Base-by-base conservation (phyloP, 1,140 invertebrate species). In the Fragariocoptes setiger region DNA sequence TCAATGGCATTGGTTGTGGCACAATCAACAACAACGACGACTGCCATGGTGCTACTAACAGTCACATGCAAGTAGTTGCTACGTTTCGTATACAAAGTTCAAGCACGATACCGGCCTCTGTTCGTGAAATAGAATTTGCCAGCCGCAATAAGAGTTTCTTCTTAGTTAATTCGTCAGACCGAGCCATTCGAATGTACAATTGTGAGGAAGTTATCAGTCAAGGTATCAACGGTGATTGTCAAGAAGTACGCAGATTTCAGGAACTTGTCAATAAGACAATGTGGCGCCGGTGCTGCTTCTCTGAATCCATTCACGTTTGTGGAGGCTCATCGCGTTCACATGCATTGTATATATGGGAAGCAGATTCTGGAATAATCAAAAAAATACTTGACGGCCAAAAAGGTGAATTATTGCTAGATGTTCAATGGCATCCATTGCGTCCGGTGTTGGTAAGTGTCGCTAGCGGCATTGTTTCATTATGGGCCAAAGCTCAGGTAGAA, bases 231-330 rank as follows among this genome's bases (percentile, higher is more conserved):
- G 80, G 79, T 2, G 78, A 85, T 53, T 42, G 15, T 3, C 2
- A 95, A 55, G 85, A 88, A 0, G 78, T 86, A 56, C 86, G 95
- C 58, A 94, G 94, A 58, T 56, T 95, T 5, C 86, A 95, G 59
- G 90, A 97, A 67, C 68, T 95, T 49, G 86, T 97, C 3, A 95
- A 95, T 56, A 92, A 90, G 62, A 94, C 85, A 2, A 82, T 83
- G 56, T 99, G 92, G 92, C 95, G 94, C 57, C 94, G 92, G 55
- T 95, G 90, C 55, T 92, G 85, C 55, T 95, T 95, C 57, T 97
- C 88, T n/a, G 86, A 86, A 2, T 88, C 95, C 62, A 85, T 86
- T 0, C 97, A 90, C 56, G 83, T 99, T 43, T 95, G 88, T 58
- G 92, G 88, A 38, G 90, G 88, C 2, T 95, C 86, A 15, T 80